Base-by-base conservation (phyloP, 2,797 vertebrate species). In the Macrochelys suwanniensis region DNA sequence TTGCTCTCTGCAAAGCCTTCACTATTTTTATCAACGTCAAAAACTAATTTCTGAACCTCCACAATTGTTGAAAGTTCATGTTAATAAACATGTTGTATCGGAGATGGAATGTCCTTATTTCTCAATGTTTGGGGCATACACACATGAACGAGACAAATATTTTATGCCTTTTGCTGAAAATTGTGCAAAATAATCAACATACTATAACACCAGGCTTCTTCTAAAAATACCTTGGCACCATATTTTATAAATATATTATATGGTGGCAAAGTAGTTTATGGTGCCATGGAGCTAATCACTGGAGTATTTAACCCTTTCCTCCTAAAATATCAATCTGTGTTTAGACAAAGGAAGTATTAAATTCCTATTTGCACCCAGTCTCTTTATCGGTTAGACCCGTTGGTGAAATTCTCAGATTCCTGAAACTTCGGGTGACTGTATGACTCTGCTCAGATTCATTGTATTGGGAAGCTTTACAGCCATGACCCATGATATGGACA, bases 401-500 rank as follows among this genome's bases (percentile, higher is more conserved):
- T n/a, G n/a, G 71, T 76, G 83, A 59, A 80, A 84, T n/a, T 53
- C 80, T 9, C 28, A 49, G 79, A 1, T 47, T 56, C 84, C 85
- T 85, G 80, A 84, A 42, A 54, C 42, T 9, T 13, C 42, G 74
- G 76, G 11, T 94, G 95, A 81, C 81, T 90, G 47, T 57, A 47
- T 6, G 31, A 83, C 80, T 91, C 81, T 25, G 88, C 61, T 90
- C 91, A 93, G 80, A 87, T 80, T 90, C 89, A 90, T 79, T 89
- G 85, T 83, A 87, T 1, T 0, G 85, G 91, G 92, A 96, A 96
- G 80, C 94, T 89, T 94, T 89, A 33, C 85, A 96, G 88, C 87
- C 93, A 92, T 81, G 92, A 89, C 56, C 92, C 90, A 90, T 77
- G 92, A 95, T 95, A 92, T 96, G 97, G 97, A 96, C 90, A 88